Evolutionary conservation across 2,113 vertebrate genomes (phyloP).

Genomic region (Plecturocebus donacophilus): DNA sequence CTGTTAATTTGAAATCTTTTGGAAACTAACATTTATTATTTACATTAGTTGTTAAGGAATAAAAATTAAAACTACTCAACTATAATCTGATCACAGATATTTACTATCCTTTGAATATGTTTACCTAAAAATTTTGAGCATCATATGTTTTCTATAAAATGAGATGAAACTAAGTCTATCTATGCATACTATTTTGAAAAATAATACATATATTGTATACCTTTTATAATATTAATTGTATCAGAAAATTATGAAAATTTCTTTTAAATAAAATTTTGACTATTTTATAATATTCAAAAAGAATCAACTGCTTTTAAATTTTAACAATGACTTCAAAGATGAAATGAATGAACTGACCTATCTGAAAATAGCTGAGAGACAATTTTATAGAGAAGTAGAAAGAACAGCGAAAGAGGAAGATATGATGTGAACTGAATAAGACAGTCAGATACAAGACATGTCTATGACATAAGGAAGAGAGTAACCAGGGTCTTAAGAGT

Average conservation of each 20-base stretch:
- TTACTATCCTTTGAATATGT: background rate
- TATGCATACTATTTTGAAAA: background rate
- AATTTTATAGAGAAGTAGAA: background rate
- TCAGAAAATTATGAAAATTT: background rate
- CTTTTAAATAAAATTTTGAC: conserved; percentile 23
- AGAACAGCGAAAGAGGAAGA: background rate
- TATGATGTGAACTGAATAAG: background rate
- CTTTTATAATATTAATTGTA: background rate
- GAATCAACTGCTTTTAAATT: background rate
- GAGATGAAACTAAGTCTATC: background rate
- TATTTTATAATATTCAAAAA: conserved; percentile 23
- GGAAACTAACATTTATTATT: background rate
- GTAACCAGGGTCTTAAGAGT: too few species aligned
- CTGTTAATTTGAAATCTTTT: background rate
- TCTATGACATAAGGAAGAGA: background rate
- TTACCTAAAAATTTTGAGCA: background rate
- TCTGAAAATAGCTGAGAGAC: background rate
- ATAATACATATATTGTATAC: background rate
- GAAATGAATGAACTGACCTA: background rate
- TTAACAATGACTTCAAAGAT: background rate
- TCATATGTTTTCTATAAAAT: background rate
- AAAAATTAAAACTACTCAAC: conserved; percentile 29
- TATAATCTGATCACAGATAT: background rate
- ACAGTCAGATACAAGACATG: background rate
- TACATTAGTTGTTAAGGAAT: background rate